These are phyloP conservation scores for Tinea pellionella DNA, from an alignment of 2,888 invertebrate species.

Conservation along the genomic window DNA sequence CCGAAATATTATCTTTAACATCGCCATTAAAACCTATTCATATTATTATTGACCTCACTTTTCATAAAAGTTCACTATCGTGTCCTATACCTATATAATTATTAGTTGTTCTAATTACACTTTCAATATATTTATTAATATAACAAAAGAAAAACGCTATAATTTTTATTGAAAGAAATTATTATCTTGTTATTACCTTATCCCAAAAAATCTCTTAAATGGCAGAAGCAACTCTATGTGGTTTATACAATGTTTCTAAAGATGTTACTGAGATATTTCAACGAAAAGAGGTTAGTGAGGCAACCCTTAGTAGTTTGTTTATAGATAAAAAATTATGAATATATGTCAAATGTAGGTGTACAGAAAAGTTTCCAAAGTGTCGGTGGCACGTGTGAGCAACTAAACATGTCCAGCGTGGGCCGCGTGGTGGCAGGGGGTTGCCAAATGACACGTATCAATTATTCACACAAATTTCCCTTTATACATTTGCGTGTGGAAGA, in stretches of 20 bases:
- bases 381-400: conserved; percentile 5
- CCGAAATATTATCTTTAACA: conserved; percentile 30
- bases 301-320: not conserved
- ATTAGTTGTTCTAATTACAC: not conserved
- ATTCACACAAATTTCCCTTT: conserved; percentile 61
- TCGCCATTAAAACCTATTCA: conserved; percentile 18
- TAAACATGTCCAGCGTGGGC: conserved; percentile 16
- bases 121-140: not conserved
- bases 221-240: no score
- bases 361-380: conserved; percentile 4
- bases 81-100: not conserved
- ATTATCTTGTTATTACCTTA: no score
- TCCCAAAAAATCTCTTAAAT: no score
- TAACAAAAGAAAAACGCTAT: not conserved
- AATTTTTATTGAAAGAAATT: no score
- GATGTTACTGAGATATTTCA: no score
- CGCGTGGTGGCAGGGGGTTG: conserved; percentile 47
- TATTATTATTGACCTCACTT: conserved; percentile 13
- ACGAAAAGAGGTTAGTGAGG: no score
- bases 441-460: conserved; percentile 69
- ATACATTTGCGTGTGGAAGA: conserved; percentile 67
- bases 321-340: not conserved
- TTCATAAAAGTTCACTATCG: not conserved
- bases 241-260: no score
- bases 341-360: not conserved